phyloP scores from a whole-genome alignment of 2,113 vertebrate genomes.

The Oceanites oceanicus region DNA sequence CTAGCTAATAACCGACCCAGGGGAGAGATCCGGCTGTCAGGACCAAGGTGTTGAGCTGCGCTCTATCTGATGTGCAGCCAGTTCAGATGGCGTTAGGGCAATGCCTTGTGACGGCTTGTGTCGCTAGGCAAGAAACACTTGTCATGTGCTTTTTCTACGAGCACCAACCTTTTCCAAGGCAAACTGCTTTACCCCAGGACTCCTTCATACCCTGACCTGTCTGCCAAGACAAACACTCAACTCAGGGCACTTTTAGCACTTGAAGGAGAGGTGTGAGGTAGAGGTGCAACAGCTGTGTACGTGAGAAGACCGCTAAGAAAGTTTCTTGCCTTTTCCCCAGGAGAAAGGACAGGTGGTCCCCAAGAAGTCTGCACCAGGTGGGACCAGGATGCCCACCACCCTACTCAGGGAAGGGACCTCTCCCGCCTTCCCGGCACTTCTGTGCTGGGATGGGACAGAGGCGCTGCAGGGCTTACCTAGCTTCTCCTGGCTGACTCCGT shows the following conservation, averaged over 20 bases:
- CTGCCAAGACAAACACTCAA: background rate
- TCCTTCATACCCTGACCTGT: background rate
- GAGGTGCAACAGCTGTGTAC: background rate
- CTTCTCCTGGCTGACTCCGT: slow-evolving; percentile 73
- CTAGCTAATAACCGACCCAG: background rate
- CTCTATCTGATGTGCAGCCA: background rate
- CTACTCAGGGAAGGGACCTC: background rate
- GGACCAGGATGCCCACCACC: background rate
- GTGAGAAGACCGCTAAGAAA: background rate
- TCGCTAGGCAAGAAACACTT: background rate
- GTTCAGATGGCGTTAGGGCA: background rate
- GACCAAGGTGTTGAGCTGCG: background rate
- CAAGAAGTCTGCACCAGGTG: background rate
- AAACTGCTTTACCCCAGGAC: background rate
- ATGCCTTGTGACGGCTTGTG: background rate
- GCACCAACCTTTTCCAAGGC: background rate
- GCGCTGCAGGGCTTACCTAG: slow-evolving; percentile 21
- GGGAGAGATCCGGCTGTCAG: background rate
- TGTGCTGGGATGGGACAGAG: background rate
- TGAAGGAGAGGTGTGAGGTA: background rate
- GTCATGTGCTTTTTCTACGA: background rate
- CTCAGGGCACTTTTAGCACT: background rate
- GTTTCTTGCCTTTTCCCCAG: background rate
- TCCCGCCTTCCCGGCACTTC: background rate
- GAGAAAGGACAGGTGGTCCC: background rate